phyloP scores from a whole-genome alignment of 64 coral and sea anemone species.

The Anthopleura sola region DNA sequence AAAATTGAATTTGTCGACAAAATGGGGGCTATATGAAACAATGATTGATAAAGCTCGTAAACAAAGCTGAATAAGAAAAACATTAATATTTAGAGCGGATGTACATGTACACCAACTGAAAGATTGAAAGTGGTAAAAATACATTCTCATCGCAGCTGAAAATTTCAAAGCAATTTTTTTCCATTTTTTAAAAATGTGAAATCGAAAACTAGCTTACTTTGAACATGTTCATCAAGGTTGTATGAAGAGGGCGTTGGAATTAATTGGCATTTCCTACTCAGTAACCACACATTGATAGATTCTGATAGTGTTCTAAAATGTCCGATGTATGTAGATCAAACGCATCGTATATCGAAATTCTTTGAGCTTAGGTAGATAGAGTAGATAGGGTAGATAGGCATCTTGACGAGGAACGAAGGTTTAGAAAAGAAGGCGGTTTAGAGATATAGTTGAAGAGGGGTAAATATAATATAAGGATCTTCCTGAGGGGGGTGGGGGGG shows the following conservation, averaged over 20 bases:
- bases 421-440: background rate
- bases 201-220: too few species aligned
- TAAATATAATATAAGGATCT: background rate
- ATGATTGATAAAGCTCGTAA: background rate
- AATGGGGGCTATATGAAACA: background rate
- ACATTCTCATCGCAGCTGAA: too few species aligned
- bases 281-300: background rate
- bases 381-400: background rate
- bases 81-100: too few species aligned
- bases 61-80: background rate
- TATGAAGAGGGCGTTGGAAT: background rate
- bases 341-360: background rate
- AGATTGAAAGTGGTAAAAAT: too few species aligned
- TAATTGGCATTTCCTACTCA: background rate
- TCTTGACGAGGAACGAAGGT: background rate
- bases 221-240: background rate
- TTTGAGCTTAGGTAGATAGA: background rate
- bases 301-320: background rate
- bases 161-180: background rate
- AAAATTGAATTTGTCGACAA: too few species aligned
- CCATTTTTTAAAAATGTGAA: background rate
- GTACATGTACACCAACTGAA: too few species aligned
- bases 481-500: too few species aligned
- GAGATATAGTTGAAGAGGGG: background rate
- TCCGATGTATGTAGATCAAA: background rate